Base-by-base conservation (phyloP, 1,140 invertebrate species). In the Pachypeltis micranthus region DNA sequence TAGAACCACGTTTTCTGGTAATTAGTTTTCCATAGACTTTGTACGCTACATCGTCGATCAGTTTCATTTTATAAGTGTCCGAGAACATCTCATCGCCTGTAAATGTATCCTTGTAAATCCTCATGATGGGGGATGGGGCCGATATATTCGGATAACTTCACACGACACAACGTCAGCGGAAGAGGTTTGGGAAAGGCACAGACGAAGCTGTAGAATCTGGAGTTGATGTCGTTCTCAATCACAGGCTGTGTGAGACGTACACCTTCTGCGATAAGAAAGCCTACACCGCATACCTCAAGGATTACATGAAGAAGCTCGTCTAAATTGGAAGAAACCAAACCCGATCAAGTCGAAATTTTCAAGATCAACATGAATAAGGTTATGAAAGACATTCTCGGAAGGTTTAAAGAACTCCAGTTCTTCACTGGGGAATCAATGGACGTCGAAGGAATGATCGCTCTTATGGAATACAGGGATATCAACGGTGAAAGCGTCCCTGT, bases 61-160 rank as follows among this genome's bases (percentile, higher is more conserved):
- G 76, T 74, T 96, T 93, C 64, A 95, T 85, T 79, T 90, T 96
- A 75, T 93, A 96, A n/a, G 90, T 89, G 77, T 98, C 95, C 34
- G 93, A 93, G 80, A 96, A 96, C 87, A 98, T 93, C 79, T 98
- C 95, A 76, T 98, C 94, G 70, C 91, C 92, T 91, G 78, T 74
- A 80, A 81, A 87, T 79, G 91, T 83, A 81, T 96, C 92, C 80
- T 95, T 96, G 82, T 85, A 96, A 77, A 96, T 91, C 75, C 81
- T 93, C 93, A 96, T 96, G 79, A 80, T 92, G 76, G 74, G 81
- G 74, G 47, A 51, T 51, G 21, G 47, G 7, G 7, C 4, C 4
- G 47, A 51, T 51, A 21, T 16, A 51, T 4, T 7, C 3, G 47
- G 47, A 51, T 51, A 51, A 51, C 12, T 51, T 3, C 47, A 51